phyloP scores from a whole-genome alignment of 2,113 vertebrate genomes.

The Amia ocellicauda region DNA sequence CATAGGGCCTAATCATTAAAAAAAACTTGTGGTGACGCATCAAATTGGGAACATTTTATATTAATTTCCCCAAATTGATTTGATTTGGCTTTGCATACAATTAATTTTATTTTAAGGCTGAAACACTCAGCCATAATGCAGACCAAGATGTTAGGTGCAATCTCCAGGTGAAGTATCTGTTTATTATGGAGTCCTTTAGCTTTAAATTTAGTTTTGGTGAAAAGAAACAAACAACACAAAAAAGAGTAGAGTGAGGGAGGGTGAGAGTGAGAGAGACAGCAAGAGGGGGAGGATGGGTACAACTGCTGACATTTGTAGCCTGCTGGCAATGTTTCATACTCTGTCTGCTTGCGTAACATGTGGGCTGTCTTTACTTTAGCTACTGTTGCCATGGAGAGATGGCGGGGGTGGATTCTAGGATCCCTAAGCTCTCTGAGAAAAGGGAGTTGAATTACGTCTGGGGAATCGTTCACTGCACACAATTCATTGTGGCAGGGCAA shows the following conservation, averaged over 20 bases:
- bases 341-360: conserved; percentile 72
- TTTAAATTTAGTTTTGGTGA: not conserved
- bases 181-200: not conserved
- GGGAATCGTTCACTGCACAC: conserved; percentile 56
- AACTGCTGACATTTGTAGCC: conserved; percentile 61
- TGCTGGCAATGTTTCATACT: conserved; percentile 59
- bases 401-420: conserved; percentile 66
- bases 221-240: conserved; percentile 45
- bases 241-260: conserved; percentile 42
- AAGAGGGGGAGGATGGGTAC: conserved; percentile 20
- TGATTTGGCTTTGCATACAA: too few species aligned
- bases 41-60: too few species aligned
- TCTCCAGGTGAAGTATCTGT: too few species aligned
- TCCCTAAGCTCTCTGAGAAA: conserved; percentile 42
- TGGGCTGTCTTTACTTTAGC: conserved; percentile 68
- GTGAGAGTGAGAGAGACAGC: conserved; percentile 41
- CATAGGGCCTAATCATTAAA: too few species aligned
- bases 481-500: conserved; percentile 48
- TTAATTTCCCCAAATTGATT: too few species aligned
- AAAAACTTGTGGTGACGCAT: too few species aligned
- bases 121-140: too few species aligned
- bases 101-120: too few species aligned
- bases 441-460: conserved; percentile 42
- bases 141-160: too few species aligned
- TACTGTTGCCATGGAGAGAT: conserved; percentile 85